phyloP scores from a whole-genome alignment of 2,797 vertebrate species.

The Chromis chromis region DNA sequence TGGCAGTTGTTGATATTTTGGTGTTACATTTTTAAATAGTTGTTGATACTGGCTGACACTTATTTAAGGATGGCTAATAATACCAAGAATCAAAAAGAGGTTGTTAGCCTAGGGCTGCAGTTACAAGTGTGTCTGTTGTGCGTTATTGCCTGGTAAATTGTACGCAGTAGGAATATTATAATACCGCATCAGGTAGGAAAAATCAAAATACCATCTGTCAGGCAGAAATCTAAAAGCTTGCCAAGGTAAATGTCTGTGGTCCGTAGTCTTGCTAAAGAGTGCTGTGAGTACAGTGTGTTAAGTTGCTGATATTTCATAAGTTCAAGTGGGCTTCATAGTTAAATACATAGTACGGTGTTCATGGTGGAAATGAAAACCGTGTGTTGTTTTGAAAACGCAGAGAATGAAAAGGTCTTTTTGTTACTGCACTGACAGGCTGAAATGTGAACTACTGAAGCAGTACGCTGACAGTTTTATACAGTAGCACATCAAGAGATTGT shows the following conservation, averaged over 20 bases:
- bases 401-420: constrained; percentile 64
- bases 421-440: constrained; percentile 44
- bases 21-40: not conserved
- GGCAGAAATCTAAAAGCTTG: constrained; percentile 27
- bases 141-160: constrained; percentile 23
- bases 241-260: constrained; percentile 70
- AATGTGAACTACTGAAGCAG: constrained; percentile 42
- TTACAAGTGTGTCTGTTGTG: constrained; percentile 4
- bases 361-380: constrained; percentile 69
- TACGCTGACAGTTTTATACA: constrained; percentile 28
- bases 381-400: constrained; percentile 58
- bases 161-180: constrained; percentile 14
- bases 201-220: constrained; percentile 33
- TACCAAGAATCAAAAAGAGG: not conserved
- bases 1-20: constrained; percentile 3
- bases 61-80: constrained; percentile 1
- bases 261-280: constrained; percentile 27
- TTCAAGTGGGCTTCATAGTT: constrained; percentile 42
- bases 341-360: constrained; percentile 36
- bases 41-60: not conserved
- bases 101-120: not conserved
- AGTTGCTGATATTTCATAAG: constrained; percentile 53
- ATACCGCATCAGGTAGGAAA: constrained; percentile 45
- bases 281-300: constrained; percentile 34
- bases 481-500: constrained; percentile 9